Percentiles rank a stretch among this genome's conserved stretches.
phyloP scores from a whole-genome alignment of 2,113 vertebrate genomes.

The Anhinga anhinga region DNA sequence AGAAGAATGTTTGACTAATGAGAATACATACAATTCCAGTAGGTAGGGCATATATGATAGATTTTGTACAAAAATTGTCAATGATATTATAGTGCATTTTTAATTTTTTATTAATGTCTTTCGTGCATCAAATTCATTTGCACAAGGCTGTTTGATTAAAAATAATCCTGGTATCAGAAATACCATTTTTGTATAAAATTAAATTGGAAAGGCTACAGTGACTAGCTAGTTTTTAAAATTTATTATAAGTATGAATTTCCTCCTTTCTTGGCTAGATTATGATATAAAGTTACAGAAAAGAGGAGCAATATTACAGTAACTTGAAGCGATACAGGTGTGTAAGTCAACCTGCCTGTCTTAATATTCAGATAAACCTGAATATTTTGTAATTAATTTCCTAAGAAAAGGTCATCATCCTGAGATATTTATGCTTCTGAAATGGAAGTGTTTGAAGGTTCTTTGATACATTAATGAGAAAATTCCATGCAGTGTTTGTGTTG shows the following conservation, averaged over 20 bases:
- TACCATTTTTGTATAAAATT: neutral
- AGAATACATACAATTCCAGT: neutral
- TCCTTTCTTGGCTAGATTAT: neutral
- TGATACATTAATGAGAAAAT: neutral
- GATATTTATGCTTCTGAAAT: neutral
- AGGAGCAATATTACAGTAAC: neutral
- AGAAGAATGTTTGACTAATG: neutral
- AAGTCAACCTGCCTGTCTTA: neutral
- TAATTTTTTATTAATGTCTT: neutral
- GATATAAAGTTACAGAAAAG: neutral
- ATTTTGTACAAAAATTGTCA: neutral
- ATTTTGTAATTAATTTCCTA: neutral
- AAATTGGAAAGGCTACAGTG: neutral
- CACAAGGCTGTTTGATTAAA: neutral
- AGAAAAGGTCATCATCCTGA: neutral
- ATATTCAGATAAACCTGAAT: neutral
- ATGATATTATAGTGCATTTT: neutral
- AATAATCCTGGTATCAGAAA: neutral
- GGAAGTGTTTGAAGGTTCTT: neutral
- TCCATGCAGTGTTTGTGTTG: rapidly evolving
- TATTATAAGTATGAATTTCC: neutral
- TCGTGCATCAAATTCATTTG: neutral
- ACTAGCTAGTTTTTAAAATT: neutral
- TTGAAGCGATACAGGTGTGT: neutral
- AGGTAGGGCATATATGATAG: neutral